phyloP scores from a whole-genome alignment of 2,888 invertebrate genomes.

The Melangyna quadrimaculata region DNA sequence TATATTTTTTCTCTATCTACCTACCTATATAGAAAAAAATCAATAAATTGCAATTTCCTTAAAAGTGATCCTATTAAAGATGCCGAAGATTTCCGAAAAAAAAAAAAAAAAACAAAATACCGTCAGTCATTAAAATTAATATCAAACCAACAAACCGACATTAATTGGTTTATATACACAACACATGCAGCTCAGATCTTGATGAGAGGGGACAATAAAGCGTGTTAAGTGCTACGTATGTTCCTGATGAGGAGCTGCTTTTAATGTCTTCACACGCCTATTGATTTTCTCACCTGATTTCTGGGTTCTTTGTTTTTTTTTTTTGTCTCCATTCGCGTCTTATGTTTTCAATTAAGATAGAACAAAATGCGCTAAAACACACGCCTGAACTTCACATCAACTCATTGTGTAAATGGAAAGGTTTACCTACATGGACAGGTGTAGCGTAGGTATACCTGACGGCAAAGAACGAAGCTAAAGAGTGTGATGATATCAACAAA shows the following conservation, averaged over 20 bases:
- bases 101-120: background rate
- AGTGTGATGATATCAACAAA: background rate
- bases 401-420: background rate
- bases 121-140: background rate
- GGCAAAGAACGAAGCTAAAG: background rate
- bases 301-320: background rate
- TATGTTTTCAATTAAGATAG: background rate
- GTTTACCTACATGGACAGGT: background rate
- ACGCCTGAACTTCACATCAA: background rate
- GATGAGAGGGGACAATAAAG: background rate
- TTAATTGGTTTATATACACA: background rate
- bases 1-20: no score
- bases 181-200: background rate
- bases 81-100: background rate
- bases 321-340: background rate
- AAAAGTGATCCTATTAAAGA: background rate
- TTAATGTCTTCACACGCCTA: constrained; percentile 15
- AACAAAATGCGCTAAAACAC: background rate
- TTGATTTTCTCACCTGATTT: background rate
- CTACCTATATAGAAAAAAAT: background rate
- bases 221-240: background rate
- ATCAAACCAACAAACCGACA: constrained; percentile 7
- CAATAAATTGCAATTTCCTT: background rate
- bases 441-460: background rate
- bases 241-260: constrained; percentile 3